Percentiles rank a stretch among this genome's conserved stretches.
These are phyloP conservation scores for Bombyx huttoni DNA, from an alignment of 2,888 invertebrate species.

Conservation along the genomic window DNA sequence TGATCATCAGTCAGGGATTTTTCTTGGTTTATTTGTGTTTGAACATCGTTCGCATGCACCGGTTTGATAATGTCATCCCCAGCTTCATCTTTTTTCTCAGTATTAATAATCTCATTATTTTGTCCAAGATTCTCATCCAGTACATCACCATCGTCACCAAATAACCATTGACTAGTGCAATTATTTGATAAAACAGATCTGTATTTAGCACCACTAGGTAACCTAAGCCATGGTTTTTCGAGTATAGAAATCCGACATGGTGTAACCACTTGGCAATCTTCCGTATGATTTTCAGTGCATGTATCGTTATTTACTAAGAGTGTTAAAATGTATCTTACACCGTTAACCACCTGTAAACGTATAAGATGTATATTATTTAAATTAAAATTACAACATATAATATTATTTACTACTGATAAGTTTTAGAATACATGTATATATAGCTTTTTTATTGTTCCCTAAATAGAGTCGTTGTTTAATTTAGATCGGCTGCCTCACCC, in stretches of 20 bases:
- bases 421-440: no score
- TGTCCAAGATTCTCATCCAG: slow-evolving; percentile 16
- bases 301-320: slow-evolving; percentile 60
- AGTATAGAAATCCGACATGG: slow-evolving; percentile 75
- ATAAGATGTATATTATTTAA: no score
- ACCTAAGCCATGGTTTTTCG: slow-evolving; percentile 77
- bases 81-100: slow-evolving; percentile 23
- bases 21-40: slow-evolving; percentile 29
- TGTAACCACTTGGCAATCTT: slow-evolving; percentile 35
- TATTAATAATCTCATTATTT: slow-evolving; percentile 18
- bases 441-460: no score
- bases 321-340: slow-evolving; percentile 71
- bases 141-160: slow-evolving; percentile 46
- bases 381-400: no score
- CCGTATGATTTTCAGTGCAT: slow-evolving; percentile 37
- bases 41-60: slow-evolving; percentile 32
- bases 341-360: slow-evolving; percentile 69
- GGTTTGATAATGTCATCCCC: slow-evolving; percentile 41
- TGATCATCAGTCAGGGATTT: slow-evolving; percentile 37
- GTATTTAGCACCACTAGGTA: slow-evolving; percentile 69
- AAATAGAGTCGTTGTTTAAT: no score
- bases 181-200: slow-evolving; percentile 76
- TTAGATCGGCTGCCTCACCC: no score
- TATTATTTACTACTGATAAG: no score
- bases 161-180: slow-evolving; percentile 73